A percentile compares a stretch with the other conserved stretches of the same genome.
Evolutionary conservation across 2,797 vertebrate species (phyloP).

Genomic region (Ibycter americanus): DNA sequence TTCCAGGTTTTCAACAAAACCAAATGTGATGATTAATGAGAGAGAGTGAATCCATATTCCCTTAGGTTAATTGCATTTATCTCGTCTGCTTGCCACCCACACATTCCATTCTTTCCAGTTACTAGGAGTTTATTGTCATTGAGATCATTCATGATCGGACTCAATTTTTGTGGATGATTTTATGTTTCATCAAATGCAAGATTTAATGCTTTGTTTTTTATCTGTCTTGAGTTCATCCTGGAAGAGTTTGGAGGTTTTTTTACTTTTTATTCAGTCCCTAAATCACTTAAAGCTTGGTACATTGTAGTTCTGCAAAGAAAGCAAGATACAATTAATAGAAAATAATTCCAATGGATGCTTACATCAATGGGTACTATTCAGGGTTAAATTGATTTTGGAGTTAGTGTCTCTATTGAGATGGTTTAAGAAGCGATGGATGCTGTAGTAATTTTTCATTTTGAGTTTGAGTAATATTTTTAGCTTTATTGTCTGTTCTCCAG

Average conservation of each 20-base stretch:
- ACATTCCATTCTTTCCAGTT: conserved; percentile 15
- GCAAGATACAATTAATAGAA: not conserved
- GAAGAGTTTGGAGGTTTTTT: not conserved
- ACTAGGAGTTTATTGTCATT: conserved; percentile 11
- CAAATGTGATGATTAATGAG: not conserved
- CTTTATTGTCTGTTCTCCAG: not conserved
- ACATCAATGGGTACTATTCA: rapidly evolving
- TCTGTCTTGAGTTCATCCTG: not conserved
- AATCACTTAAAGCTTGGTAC: not conserved
- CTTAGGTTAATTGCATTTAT: conserved; percentile 21
- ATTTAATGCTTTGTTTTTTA: conserved; percentile 7
- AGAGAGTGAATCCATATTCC: conserved; percentile 7
- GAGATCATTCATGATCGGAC: not conserved
- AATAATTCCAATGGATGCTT: not conserved
- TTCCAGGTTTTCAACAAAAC: conserved; percentile 28
- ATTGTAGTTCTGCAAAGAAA: not conserved
- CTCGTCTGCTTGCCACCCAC: not conserved
- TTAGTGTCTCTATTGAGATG: not conserved
- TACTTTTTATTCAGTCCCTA: not conserved
- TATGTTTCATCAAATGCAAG: not conserved
- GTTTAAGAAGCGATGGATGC: not conserved
- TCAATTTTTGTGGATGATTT: conserved; percentile 23
- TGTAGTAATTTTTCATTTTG: not conserved
- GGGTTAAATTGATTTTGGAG: not conserved
- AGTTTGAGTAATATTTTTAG: not conserved